Evolutionary conservation across 2,888 invertebrate genomes (phyloP), one percentile per base, ranked within the genome.

Genomic region (Tipula helvola): DNA sequence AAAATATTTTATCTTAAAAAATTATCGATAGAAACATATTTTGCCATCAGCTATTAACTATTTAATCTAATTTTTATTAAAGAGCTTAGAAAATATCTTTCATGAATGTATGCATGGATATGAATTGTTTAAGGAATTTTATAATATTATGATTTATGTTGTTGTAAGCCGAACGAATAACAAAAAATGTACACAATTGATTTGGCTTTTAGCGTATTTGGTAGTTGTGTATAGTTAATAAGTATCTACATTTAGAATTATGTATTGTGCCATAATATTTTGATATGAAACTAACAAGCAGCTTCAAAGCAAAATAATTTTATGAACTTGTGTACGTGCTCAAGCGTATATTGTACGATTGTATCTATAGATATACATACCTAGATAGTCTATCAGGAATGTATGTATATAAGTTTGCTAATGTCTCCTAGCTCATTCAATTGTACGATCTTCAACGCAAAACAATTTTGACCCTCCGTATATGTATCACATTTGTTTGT

Each of bases 21-120:
- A 71, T 71, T 71, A 71, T 71, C 71, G 28, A 71, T 71, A 71
- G 71, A 71, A 71, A 71, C 28, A 71, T 57, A 57, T 71, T 71
- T 71, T 71, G 71, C 71, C 71, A 71, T 71, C 71, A 71, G 71
- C 71, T 71, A 71, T 71, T 71, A 71, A 71, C 71, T 71, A 71
- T 71, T 28, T 71, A 71, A 71, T 71, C 71, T 71, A 28, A 71
- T 71, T 71, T 71, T 71, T 71, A 71, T 71, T 71, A 71, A 28
- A 71, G 71, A 71, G 71, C 71, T 28, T 28, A 71, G 10, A 28
- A 71, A 71, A 18, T 71, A 71, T 71, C 10, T 71, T 28, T 52
- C n/a, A 52, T 52, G 16, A 28, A 71, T 71, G 10, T 7, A 16
- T 16, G 3, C n/a, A 52, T 57, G 52, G 52, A 57, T n/a, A 71